These are phyloP conservation scores for Aegotheles bennettii DNA, from an alignment of 2,113 vertebrate species.

Conservation along the genomic window DNA sequence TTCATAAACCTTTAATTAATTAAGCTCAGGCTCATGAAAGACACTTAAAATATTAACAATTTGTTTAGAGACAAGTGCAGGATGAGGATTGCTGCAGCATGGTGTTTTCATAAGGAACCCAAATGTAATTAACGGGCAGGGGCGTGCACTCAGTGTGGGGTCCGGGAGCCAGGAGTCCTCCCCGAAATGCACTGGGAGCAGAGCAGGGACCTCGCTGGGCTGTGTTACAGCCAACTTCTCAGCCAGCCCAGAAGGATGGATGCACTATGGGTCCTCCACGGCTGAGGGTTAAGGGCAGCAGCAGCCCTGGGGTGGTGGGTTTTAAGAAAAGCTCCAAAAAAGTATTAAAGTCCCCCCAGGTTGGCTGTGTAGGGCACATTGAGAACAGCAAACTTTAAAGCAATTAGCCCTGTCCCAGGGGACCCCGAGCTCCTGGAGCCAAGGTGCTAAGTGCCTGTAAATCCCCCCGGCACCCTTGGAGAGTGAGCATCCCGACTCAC, in stretches of 20 bases:
- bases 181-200: neutral
- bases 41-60: constrained; percentile 24
- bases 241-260: neutral
- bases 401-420: neutral
- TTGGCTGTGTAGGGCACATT: neutral
- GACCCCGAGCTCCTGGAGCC: neutral
- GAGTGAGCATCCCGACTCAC: neutral
- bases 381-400: neutral
- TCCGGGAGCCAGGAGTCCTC: neutral
- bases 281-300: neutral
- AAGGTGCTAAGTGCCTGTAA: neutral
- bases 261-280: accelerated
- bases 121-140: constrained; percentile 37
- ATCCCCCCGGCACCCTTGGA: neutral
- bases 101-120: neutral
- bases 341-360: neutral
- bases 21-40: neutral
- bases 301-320: neutral
- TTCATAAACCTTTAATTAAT: constrained; percentile 60
- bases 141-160: neutral
- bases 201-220: neutral
- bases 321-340: neutral
- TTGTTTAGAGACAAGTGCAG: constrained; percentile 15
- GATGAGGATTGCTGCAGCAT: neutral
- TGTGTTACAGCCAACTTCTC: neutral